Conservation (phyloP, 1,140 invertebrate genomes). For the Papilio machaon region DNA sequence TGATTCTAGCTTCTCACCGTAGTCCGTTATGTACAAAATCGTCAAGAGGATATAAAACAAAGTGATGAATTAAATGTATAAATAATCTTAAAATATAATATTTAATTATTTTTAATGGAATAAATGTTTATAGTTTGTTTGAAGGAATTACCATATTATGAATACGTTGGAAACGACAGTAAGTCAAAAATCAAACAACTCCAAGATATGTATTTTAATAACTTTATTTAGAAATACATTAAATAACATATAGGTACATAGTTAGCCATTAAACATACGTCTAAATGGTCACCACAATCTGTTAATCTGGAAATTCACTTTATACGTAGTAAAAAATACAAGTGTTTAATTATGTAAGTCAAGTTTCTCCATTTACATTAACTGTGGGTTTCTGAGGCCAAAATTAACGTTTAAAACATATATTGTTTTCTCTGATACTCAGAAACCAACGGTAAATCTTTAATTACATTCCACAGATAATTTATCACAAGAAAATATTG, state of each 20-base stretch:
- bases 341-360: neutral
- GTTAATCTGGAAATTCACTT: neutral
- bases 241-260: neutral
- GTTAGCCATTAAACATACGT: neutral
- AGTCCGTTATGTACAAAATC: neutral
- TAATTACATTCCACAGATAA: neutral
- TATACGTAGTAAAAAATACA: neutral
- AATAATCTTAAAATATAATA: neutral
- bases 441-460: too few species aligned
- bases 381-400: too few species aligned
- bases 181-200: neutral
- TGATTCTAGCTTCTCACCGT: neutral
- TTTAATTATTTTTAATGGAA: neutral
- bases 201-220: neutral
- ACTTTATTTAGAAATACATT: neutral
- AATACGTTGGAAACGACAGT: too few species aligned
- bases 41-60: neutral
- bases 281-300: neutral
- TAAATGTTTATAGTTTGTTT: too few species aligned
- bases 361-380: neutral
- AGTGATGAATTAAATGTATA: neutral
- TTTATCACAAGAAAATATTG: neutral
- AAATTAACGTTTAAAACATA: too few species aligned
- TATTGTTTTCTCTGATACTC: too few species aligned
- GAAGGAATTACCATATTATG: too few species aligned